Base-by-base conservation (phyloP, 2,888 invertebrate species). In the Lasioglossum lativentre region DNA sequence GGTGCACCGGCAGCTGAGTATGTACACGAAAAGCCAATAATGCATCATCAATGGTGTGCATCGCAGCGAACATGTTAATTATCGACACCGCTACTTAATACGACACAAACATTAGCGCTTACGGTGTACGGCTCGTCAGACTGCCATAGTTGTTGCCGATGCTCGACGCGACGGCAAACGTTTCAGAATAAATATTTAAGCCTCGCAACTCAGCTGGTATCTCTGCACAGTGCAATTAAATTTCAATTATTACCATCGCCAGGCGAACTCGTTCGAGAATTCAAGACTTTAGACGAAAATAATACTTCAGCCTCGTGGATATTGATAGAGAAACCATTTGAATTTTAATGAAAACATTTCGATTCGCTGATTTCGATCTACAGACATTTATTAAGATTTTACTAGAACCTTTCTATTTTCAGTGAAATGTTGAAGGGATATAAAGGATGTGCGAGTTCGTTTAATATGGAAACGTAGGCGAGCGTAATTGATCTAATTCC, bases 1-100 rank as follows among this genome's bases (percentile, higher is more conserved):
- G 23, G 71, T 30, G 52, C 75, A 66, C 59, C 47, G 83, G 45
- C 77, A 77, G 76, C 2, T 63, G 45, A 75, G 30, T 68, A 76
- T 77, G 83, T 76, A 74, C 83, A 83, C 83, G 83, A 74, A 83
- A 83, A 83, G 83, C 83, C 83, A 84, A 84, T 84, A 83, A 84
- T 84, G 83, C 73, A 84, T 83, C 83, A 59, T 83, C 83, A 74
- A 83, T 77, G 83, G 77, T 83, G 83, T 77, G 83, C 77, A 84
- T 83, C 83, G 56, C 83, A 59, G 83, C 77, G 76, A 84, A 47
- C 83, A 84, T 68, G 83, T 84, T 84, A 83, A 84, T 84, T 84
- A 84, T 84, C 83, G 83, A 77, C 77, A 84, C 83, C 83, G 83
- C 76, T 73, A 77, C 83, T 84, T 84, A 84, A 84, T 76, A 83